Evolutionary conservation across 2,888 invertebrate genomes (phyloP).

Genomic region (Thumatha senex): DNA sequence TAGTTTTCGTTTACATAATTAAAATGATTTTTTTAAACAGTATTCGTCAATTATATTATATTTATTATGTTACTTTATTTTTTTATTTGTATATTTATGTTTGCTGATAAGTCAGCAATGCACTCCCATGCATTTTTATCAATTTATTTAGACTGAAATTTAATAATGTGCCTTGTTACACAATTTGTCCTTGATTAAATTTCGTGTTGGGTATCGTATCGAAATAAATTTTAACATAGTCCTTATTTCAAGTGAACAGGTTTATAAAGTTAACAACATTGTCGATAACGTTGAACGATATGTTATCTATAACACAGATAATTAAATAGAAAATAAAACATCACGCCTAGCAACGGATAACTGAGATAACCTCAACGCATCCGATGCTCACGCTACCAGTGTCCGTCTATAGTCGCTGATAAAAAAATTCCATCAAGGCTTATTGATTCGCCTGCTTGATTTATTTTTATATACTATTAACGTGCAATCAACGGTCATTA

Average conservation of each 20-base stretch:
- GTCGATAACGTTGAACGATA: conserved; percentile 1
- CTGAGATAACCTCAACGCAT: conserved; percentile 56
- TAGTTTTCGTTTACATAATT: too few relatives aligned
- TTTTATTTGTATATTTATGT: too few relatives aligned
- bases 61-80: too few relatives aligned
- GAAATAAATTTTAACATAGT: not conserved
- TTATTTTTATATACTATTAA: conserved; percentile 14
- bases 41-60: too few relatives aligned
- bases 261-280: conserved; percentile 1
- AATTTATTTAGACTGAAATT: too few relatives aligned
- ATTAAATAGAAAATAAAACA: conserved; percentile 24
- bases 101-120: too few relatives aligned
- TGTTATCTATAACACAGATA: conserved; percentile 10
- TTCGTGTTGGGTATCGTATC: too few relatives aligned
- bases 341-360: conserved; percentile 50
- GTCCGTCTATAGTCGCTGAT: conserved; percentile 40
- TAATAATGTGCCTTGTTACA: too few relatives aligned
- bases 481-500: conserved; percentile 7
- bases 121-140: too few relatives aligned
- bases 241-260: conserved; percentile 5
- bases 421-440: conserved; percentile 57
- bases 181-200: too few relatives aligned
- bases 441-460: conserved; percentile 14
- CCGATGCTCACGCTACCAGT: conserved; percentile 43
- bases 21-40: too few relatives aligned